Evolutionary conservation across 1,140 invertebrate genomes (phyloP).

Genomic region (Megalonaias nervosa): DNA sequence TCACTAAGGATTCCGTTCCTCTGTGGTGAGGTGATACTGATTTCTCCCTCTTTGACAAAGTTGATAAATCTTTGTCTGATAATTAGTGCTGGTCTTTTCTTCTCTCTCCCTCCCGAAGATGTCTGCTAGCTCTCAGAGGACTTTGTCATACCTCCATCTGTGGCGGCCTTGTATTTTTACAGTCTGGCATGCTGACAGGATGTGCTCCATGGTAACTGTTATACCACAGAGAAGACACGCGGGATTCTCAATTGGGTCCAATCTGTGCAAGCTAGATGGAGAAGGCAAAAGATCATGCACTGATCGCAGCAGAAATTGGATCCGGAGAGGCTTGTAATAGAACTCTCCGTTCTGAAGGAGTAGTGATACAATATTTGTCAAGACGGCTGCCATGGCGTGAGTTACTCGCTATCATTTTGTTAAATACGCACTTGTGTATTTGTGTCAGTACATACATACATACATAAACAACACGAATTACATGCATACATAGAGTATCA

Average conservation of each 20-base stretch:
- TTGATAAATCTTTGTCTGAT: no score
- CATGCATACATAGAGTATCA: no score
- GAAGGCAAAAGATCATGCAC: constrained; percentile 18
- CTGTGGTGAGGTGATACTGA: neutral
- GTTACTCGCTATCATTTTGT: no score
- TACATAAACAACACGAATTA: no score
- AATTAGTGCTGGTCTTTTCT: neutral
- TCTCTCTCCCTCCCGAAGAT: constrained; percentile 3
- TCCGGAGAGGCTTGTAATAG: neutral
- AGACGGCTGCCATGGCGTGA: no score
- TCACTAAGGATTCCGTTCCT: neutral
- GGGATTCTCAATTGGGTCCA: constrained; percentile 1
- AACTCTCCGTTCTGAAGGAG: no score
- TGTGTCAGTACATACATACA: no score
- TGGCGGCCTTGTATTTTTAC: constrained; percentile 8
- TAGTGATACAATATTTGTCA: no score
- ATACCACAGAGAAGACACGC: constrained; percentile 7
- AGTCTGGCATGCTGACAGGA: constrained; percentile 4
- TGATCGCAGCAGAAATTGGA: constrained; percentile 11
- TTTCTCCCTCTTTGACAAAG: neutral
- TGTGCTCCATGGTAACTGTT: constrained; percentile 15
- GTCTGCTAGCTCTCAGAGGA: constrained; percentile 7
- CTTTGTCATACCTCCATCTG: constrained; percentile 14
- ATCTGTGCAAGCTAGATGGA: constrained; percentile 13
- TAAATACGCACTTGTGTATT: no score